phyloP scores from a whole-genome alignment of 2,113 vertebrate species.

The Candoia aspera region DNA sequence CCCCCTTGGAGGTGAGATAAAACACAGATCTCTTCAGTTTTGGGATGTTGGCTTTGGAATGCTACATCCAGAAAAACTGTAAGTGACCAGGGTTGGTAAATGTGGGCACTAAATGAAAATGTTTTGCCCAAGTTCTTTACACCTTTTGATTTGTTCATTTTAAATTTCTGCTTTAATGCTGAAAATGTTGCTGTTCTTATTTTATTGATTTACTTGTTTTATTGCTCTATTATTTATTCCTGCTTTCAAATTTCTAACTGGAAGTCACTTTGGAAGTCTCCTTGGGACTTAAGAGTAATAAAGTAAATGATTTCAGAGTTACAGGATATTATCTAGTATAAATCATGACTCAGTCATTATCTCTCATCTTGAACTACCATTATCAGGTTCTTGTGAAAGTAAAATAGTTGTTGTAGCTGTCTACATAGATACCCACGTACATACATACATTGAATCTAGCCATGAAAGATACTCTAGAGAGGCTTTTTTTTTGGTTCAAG shows the following conservation, averaged over 20 bases:
- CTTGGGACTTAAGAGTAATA: background rate
- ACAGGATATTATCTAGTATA: background rate
- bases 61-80: background rate
- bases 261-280: background rate
- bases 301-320: background rate
- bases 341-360: background rate
- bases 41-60: background rate
- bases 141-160: background rate
- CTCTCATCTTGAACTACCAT: background rate
- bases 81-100: background rate
- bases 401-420: background rate
- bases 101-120: background rate
- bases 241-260: background rate
- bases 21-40: background rate
- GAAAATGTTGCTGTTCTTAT: background rate
- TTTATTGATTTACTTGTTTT: background rate
- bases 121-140: background rate
- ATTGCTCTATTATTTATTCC: background rate
- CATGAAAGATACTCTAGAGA: background rate
- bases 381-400: background rate
- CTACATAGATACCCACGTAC: background rate
- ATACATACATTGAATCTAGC: background rate
- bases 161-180: background rate
- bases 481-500: background rate
- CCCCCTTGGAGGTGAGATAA: background rate